Conservation (phyloP, 2,888 invertebrate species). For the Eristalinus sepulchralis region DNA sequence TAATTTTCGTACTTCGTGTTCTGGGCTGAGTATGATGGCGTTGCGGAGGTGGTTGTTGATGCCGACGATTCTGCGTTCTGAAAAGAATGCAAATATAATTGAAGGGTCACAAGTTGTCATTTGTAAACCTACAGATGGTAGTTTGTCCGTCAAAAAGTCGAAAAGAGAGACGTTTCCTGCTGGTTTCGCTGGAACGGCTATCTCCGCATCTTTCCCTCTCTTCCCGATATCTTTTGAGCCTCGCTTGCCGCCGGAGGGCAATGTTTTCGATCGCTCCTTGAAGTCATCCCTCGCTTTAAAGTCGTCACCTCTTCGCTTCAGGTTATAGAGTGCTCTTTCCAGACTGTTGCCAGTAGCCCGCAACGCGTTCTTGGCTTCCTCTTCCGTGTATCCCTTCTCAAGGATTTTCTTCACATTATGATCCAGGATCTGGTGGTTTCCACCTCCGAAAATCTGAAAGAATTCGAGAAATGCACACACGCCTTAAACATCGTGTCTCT, state of each 20-base stretch:
- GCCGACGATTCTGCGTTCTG: slow-evolving; percentile 49
- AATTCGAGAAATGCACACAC: not conserved
- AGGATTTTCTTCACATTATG: slow-evolving; percentile 90
- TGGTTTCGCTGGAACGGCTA: slow-evolving; percentile 86
- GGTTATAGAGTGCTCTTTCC: slow-evolving; percentile 86
- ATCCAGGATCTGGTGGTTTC: slow-evolving; percentile 86
- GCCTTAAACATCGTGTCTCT: not conserved
- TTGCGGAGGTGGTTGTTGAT: slow-evolving; percentile 43
- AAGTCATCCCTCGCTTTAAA: slow-evolving; percentile 76
- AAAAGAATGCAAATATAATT: not conserved
- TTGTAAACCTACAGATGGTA: slow-evolving; percentile 78
- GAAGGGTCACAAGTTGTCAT: not conserved
- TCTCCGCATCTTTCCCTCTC: slow-evolving; percentile 81
- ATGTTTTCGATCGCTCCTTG: slow-evolving; percentile 49
- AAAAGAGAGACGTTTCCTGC: slow-evolving; percentile 90
- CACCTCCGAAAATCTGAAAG: slow-evolving; percentile 84
- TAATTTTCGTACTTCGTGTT: slow-evolving; percentile 49
- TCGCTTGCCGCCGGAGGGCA: slow-evolving; percentile 32
- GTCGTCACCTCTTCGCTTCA: slow-evolving; percentile 83
- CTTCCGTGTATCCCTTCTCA: slow-evolving; percentile 89
- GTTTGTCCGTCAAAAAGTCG: slow-evolving; percentile 91
- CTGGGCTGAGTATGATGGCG: slow-evolving; percentile 30
- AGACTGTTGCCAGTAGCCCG: slow-evolving; percentile 88
- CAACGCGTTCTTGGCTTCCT: slow-evolving; percentile 89
- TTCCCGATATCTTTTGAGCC: slow-evolving; percentile 65